phyloP scores from a whole-genome alignment of 1,140 invertebrate species.

The Anastrepha ludens region DNA sequence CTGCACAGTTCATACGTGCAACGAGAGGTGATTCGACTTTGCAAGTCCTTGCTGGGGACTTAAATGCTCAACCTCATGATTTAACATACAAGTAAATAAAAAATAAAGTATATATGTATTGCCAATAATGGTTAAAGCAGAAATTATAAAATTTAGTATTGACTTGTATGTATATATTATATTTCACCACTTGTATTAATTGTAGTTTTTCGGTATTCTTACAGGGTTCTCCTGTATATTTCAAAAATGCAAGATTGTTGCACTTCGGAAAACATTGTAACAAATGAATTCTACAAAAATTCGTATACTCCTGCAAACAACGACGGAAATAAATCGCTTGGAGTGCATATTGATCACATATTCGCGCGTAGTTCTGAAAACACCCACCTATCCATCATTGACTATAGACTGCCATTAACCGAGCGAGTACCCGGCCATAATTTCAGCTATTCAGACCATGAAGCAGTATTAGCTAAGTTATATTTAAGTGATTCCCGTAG shows the following conservation, averaged over 20 bases:
- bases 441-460: slow-evolving; percentile 93
- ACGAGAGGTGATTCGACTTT: slow-evolving; percentile 87
- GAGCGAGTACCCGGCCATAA: slow-evolving; percentile 81
- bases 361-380: slow-evolving; percentile 78
- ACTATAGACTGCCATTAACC: slow-evolving; percentile 83
- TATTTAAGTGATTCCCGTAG: slow-evolving; percentile 54
- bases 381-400: slow-evolving; percentile 77
- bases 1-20: slow-evolving; percentile 92
- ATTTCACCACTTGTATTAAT: not conserved
- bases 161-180: not conserved
- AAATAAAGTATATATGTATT: no score
- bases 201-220: not conserved
- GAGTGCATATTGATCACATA: slow-evolving; percentile 94
- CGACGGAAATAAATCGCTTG: slow-evolving; percentile 79
- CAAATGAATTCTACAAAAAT: slow-evolving; percentile 88
- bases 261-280: slow-evolving; percentile 76
- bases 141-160: no score
- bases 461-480: slow-evolving; percentile 86
- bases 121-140: no score
- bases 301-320: slow-evolving; percentile 82
- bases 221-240: slow-evolving; percentile 69
- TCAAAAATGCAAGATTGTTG: slow-evolving; percentile 75
- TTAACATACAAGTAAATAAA: slow-evolving; percentile 82
- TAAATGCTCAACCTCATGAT: slow-evolving; percentile 92
- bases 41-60: slow-evolving; percentile 91